These are phyloP conservation scores for Chloroceryle aenea DNA, from an alignment of 2,113 vertebrate species.

Conservation along the genomic window DNA sequence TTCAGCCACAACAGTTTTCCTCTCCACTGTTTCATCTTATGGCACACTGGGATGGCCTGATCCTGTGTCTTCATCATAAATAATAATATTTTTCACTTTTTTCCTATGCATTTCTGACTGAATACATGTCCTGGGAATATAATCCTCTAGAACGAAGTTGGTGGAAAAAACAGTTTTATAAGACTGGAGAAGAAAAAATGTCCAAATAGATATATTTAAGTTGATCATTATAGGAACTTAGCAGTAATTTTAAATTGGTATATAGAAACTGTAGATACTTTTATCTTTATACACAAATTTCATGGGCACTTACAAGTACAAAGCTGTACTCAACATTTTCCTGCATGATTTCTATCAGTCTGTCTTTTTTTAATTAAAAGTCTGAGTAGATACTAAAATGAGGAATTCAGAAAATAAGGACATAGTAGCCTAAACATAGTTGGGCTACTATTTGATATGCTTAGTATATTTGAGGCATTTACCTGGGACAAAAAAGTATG, in stretches of 20 bases:
- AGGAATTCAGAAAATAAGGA: background rate
- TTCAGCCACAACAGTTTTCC: too few relatives aligned
- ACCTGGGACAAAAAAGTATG: background rate
- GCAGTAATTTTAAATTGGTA: background rate
- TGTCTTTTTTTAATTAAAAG: background rate
- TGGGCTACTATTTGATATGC: background rate
- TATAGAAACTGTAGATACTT: background rate
- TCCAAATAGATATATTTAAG: background rate
- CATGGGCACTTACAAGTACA: background rate
- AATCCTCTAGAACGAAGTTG: background rate
- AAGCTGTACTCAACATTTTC: background rate
- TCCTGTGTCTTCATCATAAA: background rate
- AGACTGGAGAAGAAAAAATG: background rate
- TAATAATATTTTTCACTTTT: background rate
- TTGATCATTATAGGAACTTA: background rate
- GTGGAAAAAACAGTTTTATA: background rate
- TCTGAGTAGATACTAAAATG: background rate
- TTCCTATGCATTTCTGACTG: background rate
- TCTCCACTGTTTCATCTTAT: too few relatives aligned
- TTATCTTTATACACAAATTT: background rate
- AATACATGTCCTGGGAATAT: background rate
- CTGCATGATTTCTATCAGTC: background rate
- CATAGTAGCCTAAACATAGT: background rate
- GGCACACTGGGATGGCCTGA: too few relatives aligned
- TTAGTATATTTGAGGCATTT: background rate